phyloP scores from a whole-genome alignment of 35 echinoderm and acorn worm genomes.

The Apostichopus japonicus region DNA sequence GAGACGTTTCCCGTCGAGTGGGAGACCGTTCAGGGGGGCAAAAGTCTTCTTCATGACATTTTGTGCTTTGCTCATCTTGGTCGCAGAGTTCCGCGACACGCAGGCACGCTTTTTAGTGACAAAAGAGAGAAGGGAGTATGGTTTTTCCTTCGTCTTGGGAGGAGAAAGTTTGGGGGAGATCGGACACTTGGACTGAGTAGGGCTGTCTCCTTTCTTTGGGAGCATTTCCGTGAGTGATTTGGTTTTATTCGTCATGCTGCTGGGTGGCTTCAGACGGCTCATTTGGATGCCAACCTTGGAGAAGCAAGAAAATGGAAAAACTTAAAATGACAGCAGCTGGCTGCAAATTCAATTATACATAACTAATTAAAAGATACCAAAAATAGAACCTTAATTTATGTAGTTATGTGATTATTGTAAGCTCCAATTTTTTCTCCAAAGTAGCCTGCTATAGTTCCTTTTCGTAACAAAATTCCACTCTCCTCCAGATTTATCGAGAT shows the following conservation, averaged over 20 bases:
- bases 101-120: background rate
- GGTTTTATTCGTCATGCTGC: background rate
- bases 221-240: slow-evolving; percentile 32
- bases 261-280: background rate
- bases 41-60: background rate
- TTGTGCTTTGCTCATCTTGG: background rate
- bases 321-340: too few species aligned
- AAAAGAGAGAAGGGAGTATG: slow-evolving; percentile 8
- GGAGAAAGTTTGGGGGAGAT: background rate
- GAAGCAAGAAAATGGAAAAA: too few species aligned
- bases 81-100: background rate
- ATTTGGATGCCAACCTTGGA: slow-evolving; percentile 43
- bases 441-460: too few species aligned
- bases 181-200: background rate
- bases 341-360: too few species aligned
- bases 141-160: background rate
- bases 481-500: too few species aligned
- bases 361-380: too few species aligned
- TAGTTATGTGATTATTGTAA: too few species aligned
- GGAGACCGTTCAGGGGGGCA: background rate
- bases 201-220: slow-evolving; percentile 17
- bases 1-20: background rate
- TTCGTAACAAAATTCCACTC: too few species aligned
- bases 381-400: too few species aligned
- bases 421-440: too few species aligned